These are phyloP conservation scores for Arnoldichthys spilopterus DNA, from an alignment of 2,797 vertebrate species.

Conservation along the genomic window DNA sequence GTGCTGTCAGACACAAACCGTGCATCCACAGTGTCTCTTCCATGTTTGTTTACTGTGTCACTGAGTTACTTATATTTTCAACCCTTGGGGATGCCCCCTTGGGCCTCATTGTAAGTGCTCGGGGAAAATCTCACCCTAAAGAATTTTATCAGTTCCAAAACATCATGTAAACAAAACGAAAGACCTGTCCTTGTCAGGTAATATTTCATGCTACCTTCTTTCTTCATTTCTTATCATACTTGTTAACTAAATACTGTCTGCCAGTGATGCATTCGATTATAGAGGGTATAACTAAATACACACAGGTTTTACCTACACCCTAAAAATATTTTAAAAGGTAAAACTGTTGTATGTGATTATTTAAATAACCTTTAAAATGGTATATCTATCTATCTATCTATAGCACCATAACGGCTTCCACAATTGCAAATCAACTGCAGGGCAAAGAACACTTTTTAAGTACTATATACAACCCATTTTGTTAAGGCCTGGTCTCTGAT, in stretches of 20 bases:
- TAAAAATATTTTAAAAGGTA: too few relatives aligned
- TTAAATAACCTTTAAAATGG: too few relatives aligned
- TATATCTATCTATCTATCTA: too few relatives aligned
- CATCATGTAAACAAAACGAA: slow-evolving; percentile 61
- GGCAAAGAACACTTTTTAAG: too few relatives aligned
- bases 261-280: not conserved
- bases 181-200: not conserved
- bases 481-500: not conserved
- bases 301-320: not conserved
- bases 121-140: slow-evolving; percentile 47
- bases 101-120: slow-evolving; percentile 58
- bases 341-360: too few relatives aligned
- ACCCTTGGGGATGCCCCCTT: slow-evolving; percentile 47
- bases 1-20: too few relatives aligned
- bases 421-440: too few relatives aligned
- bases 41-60: slow-evolving; percentile 34
- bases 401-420: too few relatives aligned
- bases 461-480: too few relatives aligned
- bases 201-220: not conserved
- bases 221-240: not conserved
- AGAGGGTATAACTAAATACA: not conserved
- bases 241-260: not conserved
- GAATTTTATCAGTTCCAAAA: slow-evolving; percentile 59
- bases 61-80: slow-evolving; percentile 36
- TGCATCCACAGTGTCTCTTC: slow-evolving; percentile 34